Evolutionary conservation across 2,888 invertebrate species (phyloP).

Genomic region (Cerastoderma edule): DNA sequence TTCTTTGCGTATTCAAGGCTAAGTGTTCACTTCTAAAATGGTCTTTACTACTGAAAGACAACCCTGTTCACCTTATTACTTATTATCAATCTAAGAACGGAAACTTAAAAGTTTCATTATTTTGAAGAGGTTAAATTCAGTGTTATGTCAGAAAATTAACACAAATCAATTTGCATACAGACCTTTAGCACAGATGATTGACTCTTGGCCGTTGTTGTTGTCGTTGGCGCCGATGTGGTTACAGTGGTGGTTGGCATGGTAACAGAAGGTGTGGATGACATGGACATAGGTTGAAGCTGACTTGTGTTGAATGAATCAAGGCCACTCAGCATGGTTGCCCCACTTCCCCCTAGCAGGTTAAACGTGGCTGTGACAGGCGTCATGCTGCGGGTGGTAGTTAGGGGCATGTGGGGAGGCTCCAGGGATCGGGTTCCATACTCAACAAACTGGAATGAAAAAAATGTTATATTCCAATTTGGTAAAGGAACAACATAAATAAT

Average conservation of each 20-base stretch:
- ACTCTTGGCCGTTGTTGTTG: conserved; percentile 61
- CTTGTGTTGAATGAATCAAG: conserved; percentile 40
- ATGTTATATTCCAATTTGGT: too few species aligned
- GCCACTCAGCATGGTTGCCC: conserved; percentile 18
- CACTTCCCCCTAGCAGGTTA: conserved; percentile 43
- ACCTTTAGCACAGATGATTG: conserved; percentile 60
- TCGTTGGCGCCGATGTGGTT: conserved; percentile 48
- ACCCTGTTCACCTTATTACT: too few species aligned
- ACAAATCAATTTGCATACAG: too few species aligned
- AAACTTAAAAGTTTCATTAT: too few species aligned
- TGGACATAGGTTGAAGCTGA: conserved; percentile 43
- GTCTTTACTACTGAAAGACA: too few species aligned
- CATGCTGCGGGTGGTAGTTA: conserved; percentile 86
- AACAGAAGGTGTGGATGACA: conserved; percentile 31
- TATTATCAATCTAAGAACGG: too few species aligned
- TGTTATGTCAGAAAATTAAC: too few species aligned
- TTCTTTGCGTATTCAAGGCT: too few species aligned
- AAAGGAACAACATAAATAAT: neutral
- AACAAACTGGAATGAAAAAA: conserved; percentile 87
- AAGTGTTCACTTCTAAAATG: too few species aligned
- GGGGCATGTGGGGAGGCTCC: conserved; percentile 93
- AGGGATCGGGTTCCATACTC: conserved; percentile 95
- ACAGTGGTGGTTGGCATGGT: conserved; percentile 44
- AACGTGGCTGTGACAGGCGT: conserved; percentile 85
- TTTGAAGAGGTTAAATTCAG: too few species aligned